phyloP scores from a whole-genome alignment of 64 coral and sea anemone species.

The Stichodactyla mertensii region DNA sequence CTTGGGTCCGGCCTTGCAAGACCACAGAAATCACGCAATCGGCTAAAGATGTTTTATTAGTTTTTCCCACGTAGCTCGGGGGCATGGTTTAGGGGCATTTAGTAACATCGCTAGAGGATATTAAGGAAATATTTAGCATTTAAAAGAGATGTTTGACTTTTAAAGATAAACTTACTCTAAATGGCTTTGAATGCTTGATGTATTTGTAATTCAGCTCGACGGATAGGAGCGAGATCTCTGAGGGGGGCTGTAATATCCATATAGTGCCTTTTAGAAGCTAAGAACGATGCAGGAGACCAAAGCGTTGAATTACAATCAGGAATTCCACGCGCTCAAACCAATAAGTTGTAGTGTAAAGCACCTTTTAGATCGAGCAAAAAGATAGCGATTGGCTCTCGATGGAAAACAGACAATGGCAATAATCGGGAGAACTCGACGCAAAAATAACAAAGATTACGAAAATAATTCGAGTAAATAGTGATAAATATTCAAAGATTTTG shows the following conservation, averaged over 20 bases:
- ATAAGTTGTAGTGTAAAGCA: background rate
- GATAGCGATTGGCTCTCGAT: background rate
- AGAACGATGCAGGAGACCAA: slow-evolving; percentile 2
- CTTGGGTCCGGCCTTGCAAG: slow-evolving; percentile 16
- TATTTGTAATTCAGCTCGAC: background rate
- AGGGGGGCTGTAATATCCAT: background rate
- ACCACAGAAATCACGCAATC: slow-evolving; percentile 20
- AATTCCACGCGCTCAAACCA: background rate
- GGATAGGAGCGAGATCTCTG: background rate
- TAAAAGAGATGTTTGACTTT: background rate
- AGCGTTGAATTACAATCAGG: slow-evolving; percentile 6
- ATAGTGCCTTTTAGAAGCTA: background rate
- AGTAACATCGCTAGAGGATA: background rate
- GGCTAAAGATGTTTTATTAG: background rate
- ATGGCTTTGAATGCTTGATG: background rate
- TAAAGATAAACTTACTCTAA: background rate
- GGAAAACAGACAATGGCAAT: background rate
- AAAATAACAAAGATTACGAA: background rate
- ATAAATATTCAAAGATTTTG: background rate
- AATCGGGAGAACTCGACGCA: background rate
- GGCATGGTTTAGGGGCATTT: background rate
- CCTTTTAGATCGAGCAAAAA: background rate
- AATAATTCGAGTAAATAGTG: background rate
- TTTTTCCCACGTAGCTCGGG: background rate
- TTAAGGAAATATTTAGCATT: background rate